Conservation (phyloP, 2,888 invertebrate species). For the Eristalinus sepulchralis region DNA sequence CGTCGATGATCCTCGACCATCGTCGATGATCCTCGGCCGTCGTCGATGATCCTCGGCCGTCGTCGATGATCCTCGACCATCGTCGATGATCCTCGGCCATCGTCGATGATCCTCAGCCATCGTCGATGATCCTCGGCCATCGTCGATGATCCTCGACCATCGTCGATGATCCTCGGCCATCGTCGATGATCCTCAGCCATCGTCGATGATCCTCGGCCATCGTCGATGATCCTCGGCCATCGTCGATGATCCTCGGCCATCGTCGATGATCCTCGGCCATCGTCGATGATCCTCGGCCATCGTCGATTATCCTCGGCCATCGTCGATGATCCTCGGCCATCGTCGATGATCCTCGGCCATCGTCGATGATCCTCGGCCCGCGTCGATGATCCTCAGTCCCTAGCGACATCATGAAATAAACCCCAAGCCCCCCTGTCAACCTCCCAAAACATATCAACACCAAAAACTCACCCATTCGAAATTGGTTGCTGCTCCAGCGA, state of each 20-base stretch:
- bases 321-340: background rate
- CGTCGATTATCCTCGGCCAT: background rate
- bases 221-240: background rate
- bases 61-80: background rate
- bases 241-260: background rate
- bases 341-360: background rate
- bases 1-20: background rate
- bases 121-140: background rate
- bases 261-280: background rate
- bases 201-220: background rate
- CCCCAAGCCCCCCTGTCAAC: background rate
- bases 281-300: background rate
- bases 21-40: background rate
- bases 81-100: background rate
- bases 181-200: background rate
- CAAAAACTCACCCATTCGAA: conserved; percentile 77
- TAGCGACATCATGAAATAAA: too few species aligned
- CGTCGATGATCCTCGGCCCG: background rate
- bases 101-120: background rate
- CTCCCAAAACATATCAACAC: background rate
- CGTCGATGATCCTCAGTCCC: too few species aligned
- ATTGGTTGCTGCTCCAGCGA: conserved; percentile 79
- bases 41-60: background rate
- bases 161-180: background rate
- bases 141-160: background rate